phyloP scores from a whole-genome alignment of 2,113 vertebrate genomes.

The Gila orcuttii region DNA sequence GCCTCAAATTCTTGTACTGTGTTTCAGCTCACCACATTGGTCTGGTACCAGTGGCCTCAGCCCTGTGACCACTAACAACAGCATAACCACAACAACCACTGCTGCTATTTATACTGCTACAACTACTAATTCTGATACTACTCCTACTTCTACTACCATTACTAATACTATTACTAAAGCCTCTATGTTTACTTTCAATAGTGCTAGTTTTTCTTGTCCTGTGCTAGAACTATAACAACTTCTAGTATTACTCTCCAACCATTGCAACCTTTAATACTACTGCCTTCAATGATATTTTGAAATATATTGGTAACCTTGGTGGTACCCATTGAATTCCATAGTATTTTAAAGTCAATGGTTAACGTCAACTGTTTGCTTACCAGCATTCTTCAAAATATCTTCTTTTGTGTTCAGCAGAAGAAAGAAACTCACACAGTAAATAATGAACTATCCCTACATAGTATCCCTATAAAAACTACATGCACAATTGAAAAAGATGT shows the following conservation, averaged over 20 bases:
- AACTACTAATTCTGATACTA: conserved; percentile 31
- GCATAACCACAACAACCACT: conserved; percentile 28
- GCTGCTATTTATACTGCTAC: conserved; percentile 35
- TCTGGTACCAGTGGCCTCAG: conserved; percentile 32
- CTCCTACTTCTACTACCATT: conserved; percentile 37
- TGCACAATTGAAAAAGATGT: neutral
- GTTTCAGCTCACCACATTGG: conserved; percentile 28
- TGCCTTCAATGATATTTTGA: neutral
- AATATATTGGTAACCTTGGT: too few relatives aligned
- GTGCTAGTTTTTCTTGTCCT: neutral
- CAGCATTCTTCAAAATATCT: too few relatives aligned
- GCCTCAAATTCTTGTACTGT: conserved; percentile 37
- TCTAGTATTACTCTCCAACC: neutral
- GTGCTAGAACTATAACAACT: neutral
- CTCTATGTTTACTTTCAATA: neutral
- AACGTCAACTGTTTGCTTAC: too few relatives aligned
- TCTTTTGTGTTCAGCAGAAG: too few relatives aligned
- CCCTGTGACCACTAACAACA: conserved; percentile 27
- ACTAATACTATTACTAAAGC: conserved; percentile 32
- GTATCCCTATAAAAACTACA: too few relatives aligned
- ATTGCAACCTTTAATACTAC: neutral
- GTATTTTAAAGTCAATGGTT: too few relatives aligned
- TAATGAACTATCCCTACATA: too few relatives aligned
- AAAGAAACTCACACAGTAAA: too few relatives aligned
- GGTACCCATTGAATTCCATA: too few relatives aligned